Evolutionary conservation across 2,113 vertebrate genomes (phyloP).

Genomic region (Centropus unirufus): DNA sequence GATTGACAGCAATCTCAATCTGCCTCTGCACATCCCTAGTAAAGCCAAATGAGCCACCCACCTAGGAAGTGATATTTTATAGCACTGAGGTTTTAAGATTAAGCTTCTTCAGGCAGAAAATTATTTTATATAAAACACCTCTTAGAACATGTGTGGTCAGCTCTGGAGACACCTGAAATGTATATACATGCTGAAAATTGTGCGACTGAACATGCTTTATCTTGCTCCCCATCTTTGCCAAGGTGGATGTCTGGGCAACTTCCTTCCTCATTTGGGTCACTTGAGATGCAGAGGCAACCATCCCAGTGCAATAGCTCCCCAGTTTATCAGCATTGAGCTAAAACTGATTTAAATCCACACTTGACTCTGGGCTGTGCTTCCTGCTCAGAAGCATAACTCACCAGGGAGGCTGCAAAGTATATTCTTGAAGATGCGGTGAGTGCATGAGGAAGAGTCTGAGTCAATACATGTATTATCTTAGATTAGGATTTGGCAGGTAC

Average conservation of each 20-base stretch:
- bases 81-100: neutral
- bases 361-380: neutral
- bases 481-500: neutral
- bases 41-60: neutral
- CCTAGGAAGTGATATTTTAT: neutral
- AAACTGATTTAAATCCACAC: neutral
- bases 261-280: neutral
- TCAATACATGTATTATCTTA: neutral
- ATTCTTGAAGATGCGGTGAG: neutral
- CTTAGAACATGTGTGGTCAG: neutral
- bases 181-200: neutral
- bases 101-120: neutral
- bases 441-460: neutral
- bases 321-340: neutral
- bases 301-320: neutral
- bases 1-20: neutral
- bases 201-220: neutral
- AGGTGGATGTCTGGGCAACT: neutral
- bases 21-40: neutral
- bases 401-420: neutral
- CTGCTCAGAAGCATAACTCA: neutral
- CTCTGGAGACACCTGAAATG: neutral
- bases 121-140: neutral
- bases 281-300: neutral
- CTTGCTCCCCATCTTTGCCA: neutral